Evolutionary conservation across 2,113 vertebrate species (phyloP).

Genomic region (Myrmecobius fasciatus): DNA sequence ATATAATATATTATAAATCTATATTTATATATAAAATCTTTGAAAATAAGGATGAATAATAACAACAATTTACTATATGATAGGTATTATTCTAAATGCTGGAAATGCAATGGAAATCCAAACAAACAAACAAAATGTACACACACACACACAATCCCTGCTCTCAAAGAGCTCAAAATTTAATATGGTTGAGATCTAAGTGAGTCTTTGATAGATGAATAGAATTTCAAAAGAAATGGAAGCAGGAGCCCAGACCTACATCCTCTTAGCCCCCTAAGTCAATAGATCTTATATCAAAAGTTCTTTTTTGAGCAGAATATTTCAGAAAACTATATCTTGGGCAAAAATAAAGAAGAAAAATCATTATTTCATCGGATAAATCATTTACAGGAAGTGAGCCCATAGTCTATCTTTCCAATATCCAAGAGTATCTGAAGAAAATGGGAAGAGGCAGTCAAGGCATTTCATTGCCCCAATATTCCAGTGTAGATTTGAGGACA

Average conservation of each 20-base stretch:
- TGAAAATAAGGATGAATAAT: background rate
- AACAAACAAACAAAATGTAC: background rate
- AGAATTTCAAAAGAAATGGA: too few relatives aligned
- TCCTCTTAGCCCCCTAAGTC: background rate
- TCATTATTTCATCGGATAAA: background rate
- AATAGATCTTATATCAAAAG: background rate
- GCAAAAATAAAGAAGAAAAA: background rate
- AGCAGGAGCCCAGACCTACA: too few relatives aligned
- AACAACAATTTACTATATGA: background rate
- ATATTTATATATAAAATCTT: background rate
- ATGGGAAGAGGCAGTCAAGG: constrained; percentile 39
- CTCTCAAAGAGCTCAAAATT: background rate
- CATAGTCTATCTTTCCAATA: background rate
- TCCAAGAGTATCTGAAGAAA: background rate
- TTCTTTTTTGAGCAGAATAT: constrained; percentile 18
- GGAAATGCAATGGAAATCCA: background rate
- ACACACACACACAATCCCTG: background rate
- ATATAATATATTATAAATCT: too few relatives aligned
- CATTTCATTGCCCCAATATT: constrained; percentile 7
- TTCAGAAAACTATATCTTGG: constrained; percentile 38
- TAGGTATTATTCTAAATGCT: background rate
- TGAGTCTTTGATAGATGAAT: too few relatives aligned
- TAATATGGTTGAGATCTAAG: background rate
- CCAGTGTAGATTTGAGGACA: background rate
- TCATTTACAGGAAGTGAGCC: constrained; percentile 1